phyloP scores from a whole-genome alignment of 2,113 vertebrate genomes.

The Mastomys natalensis region DNA sequence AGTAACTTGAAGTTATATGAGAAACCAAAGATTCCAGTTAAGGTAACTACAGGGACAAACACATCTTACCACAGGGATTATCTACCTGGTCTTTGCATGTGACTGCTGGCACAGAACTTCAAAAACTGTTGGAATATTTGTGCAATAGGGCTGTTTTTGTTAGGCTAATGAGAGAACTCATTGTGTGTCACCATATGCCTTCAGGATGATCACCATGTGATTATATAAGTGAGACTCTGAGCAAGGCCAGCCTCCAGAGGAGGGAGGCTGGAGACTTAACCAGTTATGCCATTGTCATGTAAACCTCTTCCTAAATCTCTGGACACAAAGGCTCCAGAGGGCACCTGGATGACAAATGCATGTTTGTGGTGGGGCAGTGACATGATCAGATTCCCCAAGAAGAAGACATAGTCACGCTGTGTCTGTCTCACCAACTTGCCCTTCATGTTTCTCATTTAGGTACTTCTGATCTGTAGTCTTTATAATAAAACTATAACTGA shows the following conservation, averaged over 20 bases:
- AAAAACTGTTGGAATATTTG: neutral
- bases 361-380: neutral
- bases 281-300: neutral
- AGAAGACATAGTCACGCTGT: neutral
- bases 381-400: neutral
- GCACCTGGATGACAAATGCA: neutral
- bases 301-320: neutral
- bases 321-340: neutral
- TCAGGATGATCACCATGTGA: neutral
- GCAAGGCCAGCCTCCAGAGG: neutral
- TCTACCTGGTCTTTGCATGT: neutral
- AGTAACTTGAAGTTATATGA: neutral
- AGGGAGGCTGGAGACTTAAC: neutral
- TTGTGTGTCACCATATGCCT: neutral
- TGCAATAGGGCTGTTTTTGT: neutral
- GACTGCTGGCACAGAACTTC: neutral
- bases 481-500: neutral
- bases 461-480: neutral
- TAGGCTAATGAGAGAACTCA: neutral
- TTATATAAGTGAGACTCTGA: neutral
- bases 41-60: neutral
- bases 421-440: neutral
- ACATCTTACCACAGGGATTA: neutral
- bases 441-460: neutral
- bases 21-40: neutral